Evolutionary conservation across 2,113 vertebrate species (phyloP).

Genomic region (Sceloporus undulatus): DNA sequence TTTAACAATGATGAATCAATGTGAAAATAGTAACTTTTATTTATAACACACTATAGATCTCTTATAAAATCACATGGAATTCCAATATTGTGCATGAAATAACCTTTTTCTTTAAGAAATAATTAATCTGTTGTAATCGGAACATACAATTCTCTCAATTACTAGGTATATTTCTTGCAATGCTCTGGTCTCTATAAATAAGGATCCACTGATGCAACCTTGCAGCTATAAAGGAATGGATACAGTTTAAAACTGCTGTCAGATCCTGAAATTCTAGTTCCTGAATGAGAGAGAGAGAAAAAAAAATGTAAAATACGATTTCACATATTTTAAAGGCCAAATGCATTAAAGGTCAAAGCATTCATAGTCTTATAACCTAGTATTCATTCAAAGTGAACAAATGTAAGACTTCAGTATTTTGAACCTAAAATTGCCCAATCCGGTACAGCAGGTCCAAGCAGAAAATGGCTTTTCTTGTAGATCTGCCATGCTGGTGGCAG

Average conservation of each 20-base stretch:
- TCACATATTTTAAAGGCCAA: constrained; percentile 36
- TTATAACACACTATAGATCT: constrained; percentile 68
- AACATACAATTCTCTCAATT: constrained; percentile 75
- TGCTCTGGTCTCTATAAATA: constrained; percentile 87
- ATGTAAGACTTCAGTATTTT: background rate
- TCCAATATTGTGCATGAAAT: constrained; percentile 71
- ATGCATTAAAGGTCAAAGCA: background rate
- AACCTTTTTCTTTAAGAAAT: constrained; percentile 77
- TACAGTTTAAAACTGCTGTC: constrained; percentile 90
- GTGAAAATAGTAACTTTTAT: constrained; percentile 69
- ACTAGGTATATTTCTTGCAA: constrained; percentile 83
- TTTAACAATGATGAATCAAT: constrained; percentile 53
- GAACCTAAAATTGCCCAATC: background rate
- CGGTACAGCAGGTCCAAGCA: background rate
- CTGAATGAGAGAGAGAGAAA: constrained; percentile 69
- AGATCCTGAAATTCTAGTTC: constrained; percentile 94
- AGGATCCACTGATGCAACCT: constrained; percentile 92
- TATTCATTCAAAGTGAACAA: constrained; percentile 7
- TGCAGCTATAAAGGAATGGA: constrained; percentile 95
- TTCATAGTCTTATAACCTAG: background rate
- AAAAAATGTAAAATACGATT: constrained; percentile 33
- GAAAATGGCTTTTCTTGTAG: background rate
- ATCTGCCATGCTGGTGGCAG: background rate
- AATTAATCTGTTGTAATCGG: constrained; percentile 67
- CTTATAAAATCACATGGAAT: constrained; percentile 76